Percentiles rank a stretch among this genome's conserved stretches.
phyloP scores from a whole-genome alignment of 2,113 vertebrate species.

The Notothenia coriiceps region DNA sequence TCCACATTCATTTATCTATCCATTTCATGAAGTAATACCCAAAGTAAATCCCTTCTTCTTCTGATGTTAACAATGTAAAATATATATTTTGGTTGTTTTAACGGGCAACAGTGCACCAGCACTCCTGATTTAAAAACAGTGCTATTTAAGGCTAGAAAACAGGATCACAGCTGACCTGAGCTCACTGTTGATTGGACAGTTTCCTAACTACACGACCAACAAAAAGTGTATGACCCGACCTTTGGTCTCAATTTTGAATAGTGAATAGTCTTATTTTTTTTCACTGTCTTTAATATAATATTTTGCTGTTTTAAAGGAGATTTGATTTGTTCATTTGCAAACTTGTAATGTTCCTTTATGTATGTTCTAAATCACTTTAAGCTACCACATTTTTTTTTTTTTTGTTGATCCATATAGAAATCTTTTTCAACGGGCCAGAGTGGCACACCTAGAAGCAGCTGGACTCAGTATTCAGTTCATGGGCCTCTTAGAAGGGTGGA shows the following conservation, averaged over 20 bases:
- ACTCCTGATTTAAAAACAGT: constrained; percentile 2
- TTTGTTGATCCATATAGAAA: background rate
- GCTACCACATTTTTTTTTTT: background rate
- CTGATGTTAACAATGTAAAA: background rate
- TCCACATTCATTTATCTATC: too few relatives aligned
- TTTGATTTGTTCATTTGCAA: background rate
- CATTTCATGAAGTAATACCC: background rate
- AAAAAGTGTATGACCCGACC: background rate
- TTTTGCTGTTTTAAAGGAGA: background rate
- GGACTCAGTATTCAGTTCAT: background rate
- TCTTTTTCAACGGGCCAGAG: background rate
- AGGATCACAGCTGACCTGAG: constrained; percentile 1
- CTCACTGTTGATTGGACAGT: background rate
- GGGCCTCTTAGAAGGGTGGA: background rate
- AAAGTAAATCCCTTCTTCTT: background rate
- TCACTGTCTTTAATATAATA: too few relatives aligned
- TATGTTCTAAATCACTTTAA: background rate
- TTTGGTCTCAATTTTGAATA: background rate
- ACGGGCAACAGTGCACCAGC: background rate
- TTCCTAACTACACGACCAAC: background rate
- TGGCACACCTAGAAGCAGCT: background rate
- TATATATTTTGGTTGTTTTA: constrained; percentile 23
- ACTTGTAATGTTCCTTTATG: background rate
- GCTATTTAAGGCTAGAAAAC: background rate
- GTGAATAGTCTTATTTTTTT: too few relatives aligned